A percentile compares a stretch with the other conserved stretches of the same genome.
Evolutionary conservation across 2,797 vertebrate species (phyloP).

Genomic region (Girardinus metallicus): DNA sequence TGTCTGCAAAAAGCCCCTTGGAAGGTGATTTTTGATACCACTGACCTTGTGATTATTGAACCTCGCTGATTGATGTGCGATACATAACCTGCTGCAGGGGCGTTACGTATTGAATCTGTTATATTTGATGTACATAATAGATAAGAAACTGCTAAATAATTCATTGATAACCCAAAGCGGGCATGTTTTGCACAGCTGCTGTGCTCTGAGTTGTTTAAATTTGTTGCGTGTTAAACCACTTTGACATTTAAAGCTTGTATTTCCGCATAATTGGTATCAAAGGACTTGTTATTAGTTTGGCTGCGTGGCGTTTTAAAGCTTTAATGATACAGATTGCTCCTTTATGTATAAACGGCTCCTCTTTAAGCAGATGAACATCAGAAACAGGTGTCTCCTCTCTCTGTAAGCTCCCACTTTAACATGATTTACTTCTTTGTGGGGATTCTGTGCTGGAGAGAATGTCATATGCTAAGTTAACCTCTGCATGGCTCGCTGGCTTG

Average conservation of each 20-base stretch:
- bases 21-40: slow-evolving; percentile 57
- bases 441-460: slow-evolving; percentile 64
- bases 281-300: slow-evolving; percentile 13
- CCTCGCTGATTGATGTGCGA: slow-evolving; percentile 31
- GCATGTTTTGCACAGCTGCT: slow-evolving; percentile 17
- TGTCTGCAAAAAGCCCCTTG: slow-evolving; percentile 52
- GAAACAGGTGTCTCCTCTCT: slow-evolving; percentile 48
- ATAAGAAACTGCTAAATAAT: slow-evolving; percentile 58
- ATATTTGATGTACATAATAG: slow-evolving; percentile 51
- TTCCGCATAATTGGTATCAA: slow-evolving; percentile 35
- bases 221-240: slow-evolving; percentile 5
- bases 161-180: slow-evolving; percentile 37
- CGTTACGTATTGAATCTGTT: slow-evolving; percentile 35
- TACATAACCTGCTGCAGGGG: slow-evolving; percentile 36
- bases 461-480: slow-evolving; percentile 82
- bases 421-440: slow-evolving; percentile 65
- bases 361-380: slow-evolving; percentile 26
- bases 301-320: slow-evolving; percentile 27
- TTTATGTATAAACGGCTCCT: slow-evolving; percentile 24
- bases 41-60: slow-evolving; percentile 75
- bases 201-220: not conserved
- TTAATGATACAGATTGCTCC: slow-evolving; percentile 42
- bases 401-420: slow-evolving; percentile 53
- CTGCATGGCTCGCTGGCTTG: slow-evolving; percentile 65
- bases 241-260: slow-evolving; percentile 23